phyloP scores from a whole-genome alignment of 2,888 invertebrate genomes.

The Chrysomela aeneicollis region DNA sequence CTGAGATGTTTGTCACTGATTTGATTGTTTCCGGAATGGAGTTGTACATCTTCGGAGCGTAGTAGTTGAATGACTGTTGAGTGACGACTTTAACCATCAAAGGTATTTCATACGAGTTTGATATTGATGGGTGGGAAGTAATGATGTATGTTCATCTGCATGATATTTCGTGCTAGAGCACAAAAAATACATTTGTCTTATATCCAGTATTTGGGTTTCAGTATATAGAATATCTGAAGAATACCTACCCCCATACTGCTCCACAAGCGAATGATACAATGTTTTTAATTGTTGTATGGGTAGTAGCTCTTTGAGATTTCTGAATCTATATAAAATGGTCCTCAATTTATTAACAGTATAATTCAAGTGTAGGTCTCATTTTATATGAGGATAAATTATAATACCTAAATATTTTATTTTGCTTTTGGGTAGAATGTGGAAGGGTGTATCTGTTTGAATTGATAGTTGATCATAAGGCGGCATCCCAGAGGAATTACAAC shows the following conservation, averaged over 20 bases:
- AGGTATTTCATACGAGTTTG: no score
- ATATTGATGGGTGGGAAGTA: no score
- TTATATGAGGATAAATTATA: constrained; percentile 5
- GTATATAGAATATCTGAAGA: no score
- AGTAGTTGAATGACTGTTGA: no score
- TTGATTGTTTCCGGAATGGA: no score
- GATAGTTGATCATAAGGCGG: neutral
- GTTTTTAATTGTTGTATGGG: neutral
- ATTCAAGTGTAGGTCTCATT: constrained; percentile 3
- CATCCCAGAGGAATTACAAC: constrained; percentile 4
- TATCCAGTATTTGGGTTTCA: no score
- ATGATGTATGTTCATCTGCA: no score
- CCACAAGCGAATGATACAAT: neutral
- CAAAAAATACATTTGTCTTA: no score
- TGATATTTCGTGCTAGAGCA: no score
- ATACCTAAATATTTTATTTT: neutral
- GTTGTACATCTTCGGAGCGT: no score
- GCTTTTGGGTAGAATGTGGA: neutral
- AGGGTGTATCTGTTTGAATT: neutral
- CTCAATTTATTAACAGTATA: neutral
- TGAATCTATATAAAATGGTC: constrained; percentile 2
- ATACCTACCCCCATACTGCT: neutral
- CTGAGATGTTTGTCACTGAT: no score
- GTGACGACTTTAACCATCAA: no score
- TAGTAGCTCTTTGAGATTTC: constrained; percentile 6